A percentile compares a stretch with the other conserved stretches of the same genome.
phyloP scores from a whole-genome alignment of 2,113 vertebrate species.

The Pungitius pungitius region DNA sequence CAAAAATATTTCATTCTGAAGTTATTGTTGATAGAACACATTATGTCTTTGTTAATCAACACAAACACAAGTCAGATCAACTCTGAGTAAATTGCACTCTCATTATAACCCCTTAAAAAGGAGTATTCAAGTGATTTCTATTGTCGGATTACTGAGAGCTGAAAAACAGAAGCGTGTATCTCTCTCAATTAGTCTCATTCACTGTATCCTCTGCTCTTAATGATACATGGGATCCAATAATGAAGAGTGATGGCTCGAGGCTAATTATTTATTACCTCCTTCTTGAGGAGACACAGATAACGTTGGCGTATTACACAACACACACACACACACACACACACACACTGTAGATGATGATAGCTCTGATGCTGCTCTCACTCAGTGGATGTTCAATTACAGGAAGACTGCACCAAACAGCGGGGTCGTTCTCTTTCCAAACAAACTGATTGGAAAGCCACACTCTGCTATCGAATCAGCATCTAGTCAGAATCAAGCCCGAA shows the following conservation, averaged over 20 bases:
- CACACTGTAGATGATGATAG: neutral
- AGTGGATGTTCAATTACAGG: neutral
- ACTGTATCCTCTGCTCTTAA: conserved; percentile 59
- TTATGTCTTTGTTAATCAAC: neutral
- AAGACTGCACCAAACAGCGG: conserved; percentile 11
- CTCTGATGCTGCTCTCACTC: conserved; percentile 15
- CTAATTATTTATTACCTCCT: conserved; percentile 41
- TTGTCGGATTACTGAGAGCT: conserved; percentile 38
- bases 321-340: neutral
- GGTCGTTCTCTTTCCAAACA: neutral
- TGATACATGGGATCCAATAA: conserved; percentile 60
- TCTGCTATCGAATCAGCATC: conserved; percentile 37
- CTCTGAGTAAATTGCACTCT: conserved; percentile 27
- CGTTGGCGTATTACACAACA: neutral
- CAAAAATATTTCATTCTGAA: neutral
- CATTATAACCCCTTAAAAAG: conserved; percentile 21
- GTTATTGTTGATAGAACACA: neutral
- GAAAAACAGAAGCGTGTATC: conserved; percentile 36
- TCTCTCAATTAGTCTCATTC: conserved; percentile 62
- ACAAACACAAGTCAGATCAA: conserved; percentile 5
- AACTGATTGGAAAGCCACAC: conserved; percentile 20
- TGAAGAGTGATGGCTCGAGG: conserved; percentile 29
- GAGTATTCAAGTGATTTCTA: conserved; percentile 15
- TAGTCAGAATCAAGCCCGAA: conserved; percentile 53
- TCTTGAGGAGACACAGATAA: conserved; percentile 21